Conservation (phyloP, 2,888 invertebrate species). For the Rhopalosiphum nymphaeae region DNA sequence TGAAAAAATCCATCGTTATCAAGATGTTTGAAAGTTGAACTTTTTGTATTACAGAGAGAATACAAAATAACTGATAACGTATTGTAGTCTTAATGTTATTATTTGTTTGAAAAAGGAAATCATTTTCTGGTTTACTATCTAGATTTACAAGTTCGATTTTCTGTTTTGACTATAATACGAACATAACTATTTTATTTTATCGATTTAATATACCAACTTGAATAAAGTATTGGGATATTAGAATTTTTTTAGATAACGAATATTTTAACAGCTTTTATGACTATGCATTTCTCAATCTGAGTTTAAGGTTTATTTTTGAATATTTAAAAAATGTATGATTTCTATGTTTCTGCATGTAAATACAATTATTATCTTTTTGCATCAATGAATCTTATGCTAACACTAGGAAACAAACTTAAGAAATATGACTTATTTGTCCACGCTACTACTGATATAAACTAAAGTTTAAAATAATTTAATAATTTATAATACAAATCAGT, state of each 20-base stretch:
- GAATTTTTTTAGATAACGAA: neutral
- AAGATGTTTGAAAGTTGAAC: neutral
- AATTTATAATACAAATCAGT: neutral
- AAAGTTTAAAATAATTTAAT: neutral
- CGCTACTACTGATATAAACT: neutral
- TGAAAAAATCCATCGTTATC: slow-evolving; percentile 24
- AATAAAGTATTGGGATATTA: neutral
- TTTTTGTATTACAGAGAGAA: neutral
- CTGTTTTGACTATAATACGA: neutral
- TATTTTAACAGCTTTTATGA: neutral
- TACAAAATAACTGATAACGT: slow-evolving; percentile 41
- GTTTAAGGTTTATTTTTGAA: neutral
- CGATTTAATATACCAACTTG: neutral
- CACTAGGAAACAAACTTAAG: neutral
- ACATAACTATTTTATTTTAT: neutral
- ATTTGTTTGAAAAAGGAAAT: slow-evolving; percentile 17
- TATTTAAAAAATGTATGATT: neutral
- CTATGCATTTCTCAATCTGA: neutral
- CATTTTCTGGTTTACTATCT: slow-evolving; percentile 29
- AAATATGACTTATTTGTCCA: neutral
- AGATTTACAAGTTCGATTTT: slow-evolving; percentile 1
- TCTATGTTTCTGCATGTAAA: neutral
- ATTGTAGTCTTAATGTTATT: slow-evolving; percentile 22
- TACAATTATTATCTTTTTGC: neutral
- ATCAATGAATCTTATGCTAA: neutral